These are phyloP conservation scores for Pseudonaja textilis DNA, from an alignment of 2,113 vertebrate genomes.

Conservation along the genomic window DNA sequence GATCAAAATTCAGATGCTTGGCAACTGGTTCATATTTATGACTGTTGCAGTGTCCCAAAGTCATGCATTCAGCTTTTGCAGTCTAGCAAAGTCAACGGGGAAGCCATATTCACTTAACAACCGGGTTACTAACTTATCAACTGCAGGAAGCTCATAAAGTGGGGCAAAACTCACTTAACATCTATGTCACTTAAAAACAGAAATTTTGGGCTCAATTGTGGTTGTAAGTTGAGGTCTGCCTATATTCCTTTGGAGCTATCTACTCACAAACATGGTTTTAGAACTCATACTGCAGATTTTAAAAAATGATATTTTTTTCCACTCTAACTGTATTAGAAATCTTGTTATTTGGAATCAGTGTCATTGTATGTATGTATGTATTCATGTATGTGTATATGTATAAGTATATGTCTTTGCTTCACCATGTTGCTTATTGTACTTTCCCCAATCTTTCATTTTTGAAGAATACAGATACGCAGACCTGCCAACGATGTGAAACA, in stretches of 20 bases:
- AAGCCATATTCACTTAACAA: too few relatives aligned
- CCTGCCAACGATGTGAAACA: slow-evolving; percentile 76
- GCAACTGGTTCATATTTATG: too few relatives aligned
- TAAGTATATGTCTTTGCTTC: neutral
- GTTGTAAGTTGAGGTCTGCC: too few relatives aligned
- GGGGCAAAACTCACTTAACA: too few relatives aligned
- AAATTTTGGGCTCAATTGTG: too few relatives aligned
- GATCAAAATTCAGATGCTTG: too few relatives aligned
- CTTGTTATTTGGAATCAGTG: neutral
- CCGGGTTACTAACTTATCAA: too few relatives aligned
- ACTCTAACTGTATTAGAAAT: neutral
- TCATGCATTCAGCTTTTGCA: too few relatives aligned
- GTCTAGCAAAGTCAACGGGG: too few relatives aligned
- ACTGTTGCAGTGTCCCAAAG: too few relatives aligned
- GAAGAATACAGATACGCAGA: slow-evolving; percentile 49
- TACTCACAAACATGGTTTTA: neutral
- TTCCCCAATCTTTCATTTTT: slow-evolving; percentile 45
- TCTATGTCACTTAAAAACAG: too few relatives aligned
- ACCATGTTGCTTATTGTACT: neutral
- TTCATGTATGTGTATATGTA: neutral
- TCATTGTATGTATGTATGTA: neutral
- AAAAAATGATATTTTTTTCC: neutral
- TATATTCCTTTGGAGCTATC: neutral
- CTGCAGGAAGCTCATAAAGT: too few relatives aligned
- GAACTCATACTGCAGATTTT: neutral